Base-by-base conservation (phyloP, 2,113 vertebrate species). In the Thunnus maccoyii region DNA sequence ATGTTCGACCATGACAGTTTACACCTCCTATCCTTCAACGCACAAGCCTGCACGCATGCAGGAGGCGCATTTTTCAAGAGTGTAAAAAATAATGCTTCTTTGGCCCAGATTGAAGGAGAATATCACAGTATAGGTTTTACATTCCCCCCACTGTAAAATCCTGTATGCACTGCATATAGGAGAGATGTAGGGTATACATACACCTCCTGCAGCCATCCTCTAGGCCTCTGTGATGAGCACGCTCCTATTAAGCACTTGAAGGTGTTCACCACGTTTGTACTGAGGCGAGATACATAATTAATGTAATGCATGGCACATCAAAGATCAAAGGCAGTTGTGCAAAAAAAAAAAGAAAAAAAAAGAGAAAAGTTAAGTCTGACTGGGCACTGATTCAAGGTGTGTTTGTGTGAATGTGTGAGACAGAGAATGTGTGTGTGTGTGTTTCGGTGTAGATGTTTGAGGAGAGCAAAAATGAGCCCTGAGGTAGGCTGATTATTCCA, bases 251-350 rank as follows among this genome's bases (percentile, higher is more conserved):
- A 88, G 86, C 75, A 85, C 90, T 92, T 58, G 80, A 92, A 93
- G 91, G 92, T 93, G 90, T 90, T 92, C 68, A 3, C 80, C 62
- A 78, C 79, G 30, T 86, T 93, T 89, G 85, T 62, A 56, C 85
- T 76, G 76, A 92, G 89, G 88, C 86, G 11, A 77, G 81, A 94
- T 94, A 66, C 90, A 95, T 95, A 93, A 95, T 95, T 94, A 95
- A 95, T 94, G 92, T 73, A 72, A 86, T 82, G 88, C 89, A 84
- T 85, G 92, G 92, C 87, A 85, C 90, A 92, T 92, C 85, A 81
- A 64, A 92, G 92, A 95, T 95, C 92, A 94, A 94, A 94, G 91
- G 79, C 61, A 86, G 84, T 80, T 90, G 90, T 86, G 87, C 61
- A 64, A 44, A 51, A 68, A 67, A 78, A 86, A 72, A 90, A 25